Evolutionary conservation across 2,113 vertebrate species (phyloP).

Genomic region (Cryptomyrus ogoouensis): DNA sequence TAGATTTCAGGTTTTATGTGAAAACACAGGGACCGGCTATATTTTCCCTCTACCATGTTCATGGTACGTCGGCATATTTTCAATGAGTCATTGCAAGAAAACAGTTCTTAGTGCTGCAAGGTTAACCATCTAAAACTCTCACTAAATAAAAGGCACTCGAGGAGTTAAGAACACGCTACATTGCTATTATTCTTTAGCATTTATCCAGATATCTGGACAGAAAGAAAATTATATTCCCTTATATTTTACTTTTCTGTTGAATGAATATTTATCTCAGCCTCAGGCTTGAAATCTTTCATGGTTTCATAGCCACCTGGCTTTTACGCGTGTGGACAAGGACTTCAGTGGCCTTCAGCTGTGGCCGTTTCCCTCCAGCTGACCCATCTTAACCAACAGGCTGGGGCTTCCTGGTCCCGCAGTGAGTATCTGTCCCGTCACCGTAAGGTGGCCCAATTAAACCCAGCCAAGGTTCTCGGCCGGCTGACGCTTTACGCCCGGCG

Average conservation of each 20-base stretch:
- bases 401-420: not conserved
- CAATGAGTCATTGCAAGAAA: slow-evolving; percentile 3
- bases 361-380: not conserved
- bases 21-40: not conserved
- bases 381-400: not conserved
- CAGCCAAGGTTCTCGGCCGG: not conserved
- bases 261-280: not conserved
- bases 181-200: not conserved
- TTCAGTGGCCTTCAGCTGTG: not conserved
- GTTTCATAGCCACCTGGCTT: not conserved
- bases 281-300: not conserved
- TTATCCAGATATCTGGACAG: not conserved
- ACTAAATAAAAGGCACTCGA: not conserved
- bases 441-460: not conserved
- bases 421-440: not conserved
- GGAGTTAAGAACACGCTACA: not conserved
- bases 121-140: not conserved
- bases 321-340: not conserved
- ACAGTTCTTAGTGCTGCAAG: not conserved
- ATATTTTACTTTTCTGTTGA: not conserved
- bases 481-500: not conserved
- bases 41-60: not conserved
- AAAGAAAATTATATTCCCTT: not conserved
- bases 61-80: not conserved
- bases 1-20: not conserved